A percentile compares a stretch with the other conserved stretches of the same genome.
These are phyloP conservation scores for Tylochromis polylepis DNA, from an alignment of 2,113 vertebrate species.

Conservation along the genomic window DNA sequence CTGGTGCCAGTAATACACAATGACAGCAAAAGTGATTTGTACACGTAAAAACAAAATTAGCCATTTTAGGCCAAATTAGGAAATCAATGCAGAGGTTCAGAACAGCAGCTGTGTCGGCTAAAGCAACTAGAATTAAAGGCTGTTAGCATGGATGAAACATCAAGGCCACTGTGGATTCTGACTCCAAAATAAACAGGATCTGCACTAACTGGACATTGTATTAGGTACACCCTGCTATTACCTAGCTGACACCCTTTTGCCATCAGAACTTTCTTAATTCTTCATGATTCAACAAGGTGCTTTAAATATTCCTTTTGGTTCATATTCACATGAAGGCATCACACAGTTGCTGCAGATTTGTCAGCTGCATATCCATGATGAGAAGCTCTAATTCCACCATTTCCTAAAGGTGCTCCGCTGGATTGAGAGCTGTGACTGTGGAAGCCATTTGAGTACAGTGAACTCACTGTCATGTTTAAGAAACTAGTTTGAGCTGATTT, in stretches of 20 bases:
- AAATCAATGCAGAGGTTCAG: slow-evolving; percentile 12
- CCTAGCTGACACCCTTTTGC: not conserved
- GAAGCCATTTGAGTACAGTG: not conserved
- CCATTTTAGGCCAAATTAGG: slow-evolving; percentile 11
- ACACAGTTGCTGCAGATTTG: not conserved
- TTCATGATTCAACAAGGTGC: not conserved
- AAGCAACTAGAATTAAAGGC: not conserved
- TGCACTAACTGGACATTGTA: not conserved
- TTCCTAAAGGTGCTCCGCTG: not conserved
- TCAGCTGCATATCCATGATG: not conserved
- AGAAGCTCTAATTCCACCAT: not conserved
- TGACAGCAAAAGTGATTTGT: not conserved
- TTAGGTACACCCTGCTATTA: not conserved
- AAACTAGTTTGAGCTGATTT: not conserved
- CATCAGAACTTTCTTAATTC: not conserved
- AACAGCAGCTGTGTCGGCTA: slow-evolving; percentile 26
- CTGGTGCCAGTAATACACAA: not conserved
- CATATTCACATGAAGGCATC: not conserved
- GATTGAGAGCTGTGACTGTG: not conserved
- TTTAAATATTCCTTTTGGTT: not conserved
- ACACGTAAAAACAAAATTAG: slow-evolving; percentile 36
- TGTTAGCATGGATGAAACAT: not conserved
- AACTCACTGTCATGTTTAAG: not conserved
- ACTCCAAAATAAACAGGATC: not conserved
- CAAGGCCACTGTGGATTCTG: not conserved